These are phyloP conservation scores for Agrilus biguttatus DNA, from an alignment of 2,888 invertebrate species.

Conservation along the genomic window DNA sequence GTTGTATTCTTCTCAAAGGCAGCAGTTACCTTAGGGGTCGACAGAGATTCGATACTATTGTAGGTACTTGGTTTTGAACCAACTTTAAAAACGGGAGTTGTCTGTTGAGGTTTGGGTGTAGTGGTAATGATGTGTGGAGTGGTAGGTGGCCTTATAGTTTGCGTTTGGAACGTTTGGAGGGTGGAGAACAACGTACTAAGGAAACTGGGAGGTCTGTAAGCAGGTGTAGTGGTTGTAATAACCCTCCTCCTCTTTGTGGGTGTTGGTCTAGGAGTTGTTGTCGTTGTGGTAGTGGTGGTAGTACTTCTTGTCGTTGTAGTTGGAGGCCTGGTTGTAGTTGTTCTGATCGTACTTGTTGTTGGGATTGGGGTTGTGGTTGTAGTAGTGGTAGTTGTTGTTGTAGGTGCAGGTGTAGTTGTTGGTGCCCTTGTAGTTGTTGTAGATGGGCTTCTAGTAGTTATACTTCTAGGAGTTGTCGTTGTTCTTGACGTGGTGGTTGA, in stretches of 20 bases:
- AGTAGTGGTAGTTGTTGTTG: conserved; percentile 14
- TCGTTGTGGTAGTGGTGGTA: conserved; percentile 16
- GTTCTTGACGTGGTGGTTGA: conserved; percentile 19
- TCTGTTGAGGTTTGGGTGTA: conserved; percentile 1
- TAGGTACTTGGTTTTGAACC: no score
- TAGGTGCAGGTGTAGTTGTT: conserved; percentile 6
- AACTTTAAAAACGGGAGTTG: no score
- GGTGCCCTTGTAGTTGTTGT: conserved; percentile 5
- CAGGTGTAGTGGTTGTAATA: conserved; percentile 17
- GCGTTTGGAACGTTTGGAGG: conserved; percentile 4
- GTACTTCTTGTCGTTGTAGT: conserved; percentile 15
- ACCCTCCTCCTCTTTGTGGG: conserved; percentile 2
- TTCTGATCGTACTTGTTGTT: conserved; percentile 8
- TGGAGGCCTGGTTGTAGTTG: conserved; percentile 15
- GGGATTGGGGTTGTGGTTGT: conserved; percentile 12
- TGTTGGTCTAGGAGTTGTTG: conserved; percentile 19
- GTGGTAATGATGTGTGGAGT: conserved; percentile 2
- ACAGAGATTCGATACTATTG: no score
- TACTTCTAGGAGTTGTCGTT: conserved; percentile 24
- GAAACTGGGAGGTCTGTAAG: conserved; percentile 5
- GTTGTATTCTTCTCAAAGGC: no score
- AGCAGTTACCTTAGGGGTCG: no score
- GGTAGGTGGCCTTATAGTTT: conserved; percentile 4
- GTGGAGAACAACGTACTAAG: conserved; percentile 12
- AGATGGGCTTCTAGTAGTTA: conserved; percentile 8